Conservation (phyloP, 2,113 vertebrate species). For the Calidris pygmaea region DNA sequence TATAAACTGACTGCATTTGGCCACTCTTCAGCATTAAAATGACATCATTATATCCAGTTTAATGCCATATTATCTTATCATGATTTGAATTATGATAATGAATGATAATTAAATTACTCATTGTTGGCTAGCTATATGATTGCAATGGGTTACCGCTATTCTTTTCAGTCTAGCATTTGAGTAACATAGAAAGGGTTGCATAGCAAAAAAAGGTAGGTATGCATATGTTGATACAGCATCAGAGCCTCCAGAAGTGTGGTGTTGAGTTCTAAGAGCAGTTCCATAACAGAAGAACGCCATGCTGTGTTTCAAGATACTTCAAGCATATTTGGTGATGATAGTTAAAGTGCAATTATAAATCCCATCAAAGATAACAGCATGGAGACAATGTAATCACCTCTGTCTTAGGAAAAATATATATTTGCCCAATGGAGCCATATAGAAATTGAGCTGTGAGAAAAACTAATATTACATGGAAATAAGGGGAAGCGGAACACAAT, state of each 20-base stretch:
- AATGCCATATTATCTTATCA: not conserved
- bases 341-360: not conserved
- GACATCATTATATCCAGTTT: not conserved
- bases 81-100: not conserved
- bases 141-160: not conserved
- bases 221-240: not conserved
- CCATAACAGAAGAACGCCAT: not conserved
- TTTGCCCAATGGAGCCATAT: not conserved
- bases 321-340: not conserved
- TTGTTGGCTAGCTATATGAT: not conserved
- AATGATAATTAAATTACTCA: not conserved
- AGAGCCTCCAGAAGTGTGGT: not conserved
- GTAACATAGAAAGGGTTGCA: not conserved
- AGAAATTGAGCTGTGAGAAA: not conserved
- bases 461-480: not conserved
- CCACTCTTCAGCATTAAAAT: not conserved
- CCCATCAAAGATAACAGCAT: not conserved
- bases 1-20: not conserved
- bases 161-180: not conserved
- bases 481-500: accelerated
- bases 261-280: not conserved
- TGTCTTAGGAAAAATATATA: not conserved
- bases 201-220: not conserved
- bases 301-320: not conserved
- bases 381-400: not conserved